Evolutionary conservation across 2,888 invertebrate genomes (phyloP).

Genomic region (Gastracanthus pulcherrimus): DNA sequence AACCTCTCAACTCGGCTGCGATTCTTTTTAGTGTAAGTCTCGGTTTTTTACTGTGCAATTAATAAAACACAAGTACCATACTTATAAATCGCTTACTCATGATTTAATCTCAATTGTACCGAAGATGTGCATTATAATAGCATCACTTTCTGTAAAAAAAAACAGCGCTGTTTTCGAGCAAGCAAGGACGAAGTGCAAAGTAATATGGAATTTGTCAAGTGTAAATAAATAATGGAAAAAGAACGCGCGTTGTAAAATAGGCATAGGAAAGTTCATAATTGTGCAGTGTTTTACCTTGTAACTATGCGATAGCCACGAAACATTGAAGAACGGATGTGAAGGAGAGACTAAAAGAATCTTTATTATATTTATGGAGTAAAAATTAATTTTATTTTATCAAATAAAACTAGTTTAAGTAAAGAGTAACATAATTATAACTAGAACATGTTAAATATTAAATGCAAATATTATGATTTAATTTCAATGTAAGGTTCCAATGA

Average conservation of each 20-base stretch:
- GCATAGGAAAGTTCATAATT: conserved; percentile 19
- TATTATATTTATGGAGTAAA: neutral
- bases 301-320: conserved; percentile 19
- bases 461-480: neutral
- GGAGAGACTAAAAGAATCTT: conserved; percentile 22
- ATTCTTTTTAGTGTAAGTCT: conserved; percentile 18
- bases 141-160: neutral
- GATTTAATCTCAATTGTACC: conserved; percentile 15
- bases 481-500: too few species aligned
- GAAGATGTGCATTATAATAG: neutral
- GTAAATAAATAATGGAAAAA: conserved; percentile 46
- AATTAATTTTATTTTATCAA: neutral
- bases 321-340: neutral
- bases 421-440: neutral
- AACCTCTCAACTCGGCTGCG: conserved; percentile 40
- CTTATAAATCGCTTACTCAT: neutral
- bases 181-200: conserved; percentile 35
- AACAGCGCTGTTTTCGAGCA: neutral
- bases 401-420: neutral
- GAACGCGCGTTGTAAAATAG: conserved; percentile 49
- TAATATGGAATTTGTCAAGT: conserved; percentile 25
- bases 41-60: neutral
- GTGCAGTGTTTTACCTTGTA: conserved; percentile 41
- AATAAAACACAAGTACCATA: neutral
- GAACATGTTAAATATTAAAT: neutral